Percentiles rank a stretch among this genome's conserved stretches.
These are phyloP conservation scores for Caenorhabditis angaria DNA, from an alignment of 2,888 invertebrate genomes.

Conservation along the genomic window DNA sequence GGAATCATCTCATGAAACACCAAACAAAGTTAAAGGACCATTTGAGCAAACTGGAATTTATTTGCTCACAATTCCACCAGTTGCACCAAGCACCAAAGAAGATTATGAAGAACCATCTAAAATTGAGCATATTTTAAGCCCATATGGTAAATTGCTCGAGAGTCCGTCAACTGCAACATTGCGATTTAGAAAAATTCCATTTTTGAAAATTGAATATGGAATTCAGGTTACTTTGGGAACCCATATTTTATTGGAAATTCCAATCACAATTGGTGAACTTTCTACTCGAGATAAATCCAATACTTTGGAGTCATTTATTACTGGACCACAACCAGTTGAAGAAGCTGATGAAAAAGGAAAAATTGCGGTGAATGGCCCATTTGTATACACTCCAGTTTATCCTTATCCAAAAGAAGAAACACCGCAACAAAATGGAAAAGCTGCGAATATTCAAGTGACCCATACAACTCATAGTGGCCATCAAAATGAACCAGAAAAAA, in stretches of 20 bases:
- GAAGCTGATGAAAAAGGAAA: constrained; percentile 55
- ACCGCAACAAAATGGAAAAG: constrained; percentile 21
- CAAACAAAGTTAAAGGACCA: constrained; percentile 31
- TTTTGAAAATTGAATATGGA: constrained; percentile 58
- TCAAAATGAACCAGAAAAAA: constrained; percentile 17
- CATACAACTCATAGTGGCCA: background rate
- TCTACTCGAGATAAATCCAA: constrained; percentile 46
- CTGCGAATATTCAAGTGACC: constrained; percentile 2
- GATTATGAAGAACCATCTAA: constrained; percentile 37
- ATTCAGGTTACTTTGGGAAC: constrained; percentile 55
- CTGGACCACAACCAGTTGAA: constrained; percentile 57
- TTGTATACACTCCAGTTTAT: constrained; percentile 57
- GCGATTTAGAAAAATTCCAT: constrained; percentile 55
- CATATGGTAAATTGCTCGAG: constrained; percentile 47
- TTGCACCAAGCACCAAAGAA: constrained; percentile 52
- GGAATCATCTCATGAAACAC: constrained; percentile 27
- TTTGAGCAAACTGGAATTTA: constrained; percentile 44
- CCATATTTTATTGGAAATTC: constrained; percentile 49
- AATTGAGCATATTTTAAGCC: constrained; percentile 42
- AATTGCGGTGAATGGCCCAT: constrained; percentile 56
- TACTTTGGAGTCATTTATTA: constrained; percentile 41
- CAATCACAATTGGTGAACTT: constrained; percentile 52
- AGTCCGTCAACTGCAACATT: constrained; percentile 57
- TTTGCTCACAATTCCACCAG: constrained; percentile 53
- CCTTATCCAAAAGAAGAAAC: constrained; percentile 38